Percentiles rank a stretch among this genome's conserved stretches.
These are phyloP conservation scores for Peromyscus maniculatus DNA, from an alignment of 2,113 vertebrate genomes.

Conservation along the genomic window DNA sequence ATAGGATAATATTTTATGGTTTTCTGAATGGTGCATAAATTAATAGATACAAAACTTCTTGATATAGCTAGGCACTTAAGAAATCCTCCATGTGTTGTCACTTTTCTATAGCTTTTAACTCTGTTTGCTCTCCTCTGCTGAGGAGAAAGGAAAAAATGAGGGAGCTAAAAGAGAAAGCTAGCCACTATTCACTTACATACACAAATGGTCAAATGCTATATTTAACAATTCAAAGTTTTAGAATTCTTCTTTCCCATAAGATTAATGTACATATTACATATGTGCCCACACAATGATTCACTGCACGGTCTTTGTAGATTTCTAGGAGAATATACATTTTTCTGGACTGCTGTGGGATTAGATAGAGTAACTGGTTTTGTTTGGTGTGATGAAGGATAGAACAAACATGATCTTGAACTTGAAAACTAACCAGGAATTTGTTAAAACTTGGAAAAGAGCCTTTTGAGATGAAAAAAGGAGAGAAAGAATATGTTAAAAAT, in stretches of 20 bases:
- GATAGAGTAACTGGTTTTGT: neutral
- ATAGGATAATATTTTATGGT: neutral
- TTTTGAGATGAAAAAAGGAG: neutral
- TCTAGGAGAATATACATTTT: neutral
- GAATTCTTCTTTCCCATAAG: neutral
- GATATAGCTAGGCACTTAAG: neutral
- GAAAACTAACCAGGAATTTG: neutral
- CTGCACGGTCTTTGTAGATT: neutral
- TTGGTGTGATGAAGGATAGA: neutral
- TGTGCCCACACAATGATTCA: neutral
- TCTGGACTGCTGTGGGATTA: neutral
- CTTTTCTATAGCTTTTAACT: neutral
- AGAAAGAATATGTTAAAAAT: neutral
- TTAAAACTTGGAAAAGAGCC: neutral
- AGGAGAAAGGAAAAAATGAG: neutral
- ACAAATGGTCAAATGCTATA: neutral
- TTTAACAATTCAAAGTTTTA: neutral
- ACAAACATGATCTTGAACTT: neutral
- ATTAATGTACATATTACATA: neutral
- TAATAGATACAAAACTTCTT: neutral
- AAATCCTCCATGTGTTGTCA: neutral
- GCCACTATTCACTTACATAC: neutral
- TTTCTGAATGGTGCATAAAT: neutral
- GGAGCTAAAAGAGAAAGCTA: neutral
- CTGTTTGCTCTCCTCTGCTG: neutral